A percentile compares a stretch with the other conserved stretches of the same genome.
Evolutionary conservation across 2,113 vertebrate genomes (phyloP).

Genomic region (Microtus richardsoni): DNA sequence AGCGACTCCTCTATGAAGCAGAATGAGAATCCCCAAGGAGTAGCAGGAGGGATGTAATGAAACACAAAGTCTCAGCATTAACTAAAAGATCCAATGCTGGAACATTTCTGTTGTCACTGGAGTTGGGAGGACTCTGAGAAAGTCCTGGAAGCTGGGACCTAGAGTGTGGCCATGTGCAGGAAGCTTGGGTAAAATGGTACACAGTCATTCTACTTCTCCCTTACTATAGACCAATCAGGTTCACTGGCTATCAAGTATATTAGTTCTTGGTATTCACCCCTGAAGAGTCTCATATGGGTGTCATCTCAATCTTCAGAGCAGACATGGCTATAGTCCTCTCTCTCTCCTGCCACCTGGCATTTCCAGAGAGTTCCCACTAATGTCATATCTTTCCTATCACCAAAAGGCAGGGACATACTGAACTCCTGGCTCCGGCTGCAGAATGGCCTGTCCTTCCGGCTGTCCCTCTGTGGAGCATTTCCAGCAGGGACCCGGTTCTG

Average conservation of each 20-base stretch:
- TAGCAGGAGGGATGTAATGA: neutral
- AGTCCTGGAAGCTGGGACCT: neutral
- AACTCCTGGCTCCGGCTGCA: neutral
- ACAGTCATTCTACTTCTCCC: no score
- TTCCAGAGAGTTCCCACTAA: neutral
- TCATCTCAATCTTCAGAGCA: neutral
- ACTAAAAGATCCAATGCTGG: neutral
- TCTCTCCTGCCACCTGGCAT: neutral
- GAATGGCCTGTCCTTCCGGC: neutral
- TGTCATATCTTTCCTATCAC: neutral
- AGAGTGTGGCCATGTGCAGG: neutral
- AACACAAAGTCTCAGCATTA: neutral
- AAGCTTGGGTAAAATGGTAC: no score
- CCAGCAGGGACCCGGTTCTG: neutral
- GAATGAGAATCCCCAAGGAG: neutral
- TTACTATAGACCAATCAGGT: neutral
- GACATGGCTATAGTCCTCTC: neutral
- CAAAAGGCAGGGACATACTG: no score
- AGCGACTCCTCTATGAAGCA: neutral
- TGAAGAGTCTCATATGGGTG: fast-evolving
- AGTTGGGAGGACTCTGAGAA: neutral
- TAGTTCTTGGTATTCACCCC: neutral
- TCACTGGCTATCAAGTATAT: neutral
- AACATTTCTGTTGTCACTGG: neutral
- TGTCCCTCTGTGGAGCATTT: neutral